Base-by-base conservation (phyloP, 2,797 vertebrate genomes). In the Lepidocolaptes lacrymiger region DNA sequence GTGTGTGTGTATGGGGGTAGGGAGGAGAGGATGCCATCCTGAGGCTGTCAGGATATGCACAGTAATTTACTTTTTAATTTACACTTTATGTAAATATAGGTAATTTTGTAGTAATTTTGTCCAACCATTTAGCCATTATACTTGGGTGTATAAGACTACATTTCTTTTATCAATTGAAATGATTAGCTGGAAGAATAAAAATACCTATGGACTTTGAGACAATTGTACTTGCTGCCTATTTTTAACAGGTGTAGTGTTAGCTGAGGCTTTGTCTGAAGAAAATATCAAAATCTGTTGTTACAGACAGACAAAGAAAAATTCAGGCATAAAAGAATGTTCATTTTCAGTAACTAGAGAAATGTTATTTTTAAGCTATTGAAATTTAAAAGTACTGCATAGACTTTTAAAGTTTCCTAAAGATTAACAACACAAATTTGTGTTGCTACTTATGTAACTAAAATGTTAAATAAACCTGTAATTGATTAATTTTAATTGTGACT, bases 1-100 rank as follows among this genome's bases (percentile, higher is more conserved):
- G 0, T 37, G 6, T 44, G 6, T 59, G 2, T 55, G 3, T 18
- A 7, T 22, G 39, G 4, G 22, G 2, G 7, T 14, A 2, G 5
- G 12, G 14, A 19, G 3, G 14, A 14, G 28, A 36, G 11, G 7
- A 0, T 27, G 10, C 32, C 12, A 39, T 52, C 14, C 22, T 55
- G 37, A 59, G 10, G 3, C 2, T 91, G 8, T 56, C 43, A 80
- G 46, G 15, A 23, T 58, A 3, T 58, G 37, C 66, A 30, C 3
- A 49, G 10, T 23, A 36, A 71, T 78, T 73, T 17, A 34, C 1
- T 39, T 68, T 67, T 72, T 10, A 23, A 78, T 23, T 63, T 46
- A 21, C 13, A 27, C 27, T 54, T 41, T 63, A 20, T 56, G n/a
- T 49, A 69, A 62, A 87, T 64, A 7, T 4, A 66, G 11, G 22